Conservation (phyloP, 2,888 invertebrate genomes). For the Flexamia atlantica region DNA sequence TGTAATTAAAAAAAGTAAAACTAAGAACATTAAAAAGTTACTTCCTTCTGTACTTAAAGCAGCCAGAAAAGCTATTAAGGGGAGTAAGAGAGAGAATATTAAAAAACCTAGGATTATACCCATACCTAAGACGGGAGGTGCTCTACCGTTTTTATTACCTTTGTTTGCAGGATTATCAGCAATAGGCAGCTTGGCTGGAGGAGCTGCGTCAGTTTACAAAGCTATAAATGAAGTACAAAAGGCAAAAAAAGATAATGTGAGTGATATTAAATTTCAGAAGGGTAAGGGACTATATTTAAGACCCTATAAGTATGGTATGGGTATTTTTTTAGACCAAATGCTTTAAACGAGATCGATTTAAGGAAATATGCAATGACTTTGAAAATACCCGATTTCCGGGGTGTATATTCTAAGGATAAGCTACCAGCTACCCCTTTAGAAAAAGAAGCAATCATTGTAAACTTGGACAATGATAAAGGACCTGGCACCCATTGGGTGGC, state of each 20-base stretch:
- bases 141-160: slow-evolving; percentile 12
- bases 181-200: neutral
- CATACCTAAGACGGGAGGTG: slow-evolving; percentile 16
- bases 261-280: neutral
- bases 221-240: slow-evolving; percentile 11
- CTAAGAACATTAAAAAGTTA: neutral
- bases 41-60: neutral
- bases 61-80: neutral
- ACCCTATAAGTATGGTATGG: neutral
- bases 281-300: neutral
- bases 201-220: slow-evolving; percentile 4
- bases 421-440: neutral
- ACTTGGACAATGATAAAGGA: neutral
- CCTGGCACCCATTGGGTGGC: neutral
- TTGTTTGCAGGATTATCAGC: slow-evolving; percentile 38
- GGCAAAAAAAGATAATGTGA: slow-evolving; percentile 21
- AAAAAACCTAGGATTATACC: slow-evolving; percentile 1
- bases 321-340: neutral
- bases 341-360: neutral
- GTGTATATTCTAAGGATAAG: neutral
- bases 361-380: neutral
- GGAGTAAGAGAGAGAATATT: neutral
- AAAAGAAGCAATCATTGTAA: neutral
- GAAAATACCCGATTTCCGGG: neutral
- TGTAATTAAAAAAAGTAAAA: neutral